A percentile compares a stretch with the other conserved stretches of the same genome.
phyloP scores from a whole-genome alignment of 2,888 invertebrate species.

The Encarsia formosa region DNA sequence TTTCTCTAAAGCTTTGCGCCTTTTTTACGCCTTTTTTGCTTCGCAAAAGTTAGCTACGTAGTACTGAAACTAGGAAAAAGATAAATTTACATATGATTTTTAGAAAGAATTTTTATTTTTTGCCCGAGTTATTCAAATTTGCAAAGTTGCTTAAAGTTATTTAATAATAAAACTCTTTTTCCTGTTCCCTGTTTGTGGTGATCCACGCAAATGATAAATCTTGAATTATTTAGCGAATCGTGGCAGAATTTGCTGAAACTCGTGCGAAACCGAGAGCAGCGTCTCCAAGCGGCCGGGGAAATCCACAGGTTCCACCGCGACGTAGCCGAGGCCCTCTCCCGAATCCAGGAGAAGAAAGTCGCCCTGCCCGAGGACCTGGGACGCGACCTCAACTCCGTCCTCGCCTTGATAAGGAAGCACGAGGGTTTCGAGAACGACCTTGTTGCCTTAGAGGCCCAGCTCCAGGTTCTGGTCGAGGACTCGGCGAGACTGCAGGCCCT shows the following conservation, averaged over 20 bases:
- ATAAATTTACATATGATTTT: too few species aligned
- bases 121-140: too few species aligned
- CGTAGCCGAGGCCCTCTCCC: conserved; percentile 82
- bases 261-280: conserved; percentile 79
- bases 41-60: too few species aligned
- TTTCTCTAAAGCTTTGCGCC: too few species aligned
- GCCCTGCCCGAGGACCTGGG: conserved; percentile 77
- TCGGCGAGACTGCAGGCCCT: conserved; percentile 79
- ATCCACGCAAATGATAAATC: too few species aligned
- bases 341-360: conserved; percentile 86
- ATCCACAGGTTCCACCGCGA: conserved; percentile 97
- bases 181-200: too few species aligned
- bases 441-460: conserved; percentile 85
- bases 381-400: conserved; percentile 80
- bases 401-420: conserved; percentile 78
- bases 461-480: conserved; percentile 89
- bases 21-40: too few species aligned
- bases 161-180: too few species aligned
- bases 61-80: too few species aligned
- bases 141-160: too few species aligned
- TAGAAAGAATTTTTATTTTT: too few species aligned
- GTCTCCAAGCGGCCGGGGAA: conserved; percentile 90
- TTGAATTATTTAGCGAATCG: conserved; percentile 66
- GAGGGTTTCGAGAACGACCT: conserved; percentile 92
- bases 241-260: conserved; percentile 88